Evolutionary conservation across 35 echinoderm and acorn worm species (phyloP).

Genomic region (Strongylocentrotus purpuratus): DNA sequence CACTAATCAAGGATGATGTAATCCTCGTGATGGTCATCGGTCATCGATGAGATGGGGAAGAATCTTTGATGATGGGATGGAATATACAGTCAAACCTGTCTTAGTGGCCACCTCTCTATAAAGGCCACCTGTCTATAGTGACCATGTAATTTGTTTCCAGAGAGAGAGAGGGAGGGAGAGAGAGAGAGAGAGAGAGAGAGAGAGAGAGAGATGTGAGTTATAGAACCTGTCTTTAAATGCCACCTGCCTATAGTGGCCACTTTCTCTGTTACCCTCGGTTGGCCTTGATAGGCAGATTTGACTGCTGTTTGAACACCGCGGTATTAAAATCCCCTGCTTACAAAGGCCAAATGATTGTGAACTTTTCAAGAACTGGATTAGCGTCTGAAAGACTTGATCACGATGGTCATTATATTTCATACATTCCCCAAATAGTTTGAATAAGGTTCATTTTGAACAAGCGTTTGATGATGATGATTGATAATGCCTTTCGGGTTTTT

Average conservation of each 20-base stretch:
- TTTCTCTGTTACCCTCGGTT: too few species aligned
- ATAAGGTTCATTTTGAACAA: too few species aligned
- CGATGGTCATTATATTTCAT: neutral
- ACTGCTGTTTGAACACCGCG: too few species aligned
- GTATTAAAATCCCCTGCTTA: too few species aligned
- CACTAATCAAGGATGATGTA: neutral
- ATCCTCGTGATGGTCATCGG: neutral
- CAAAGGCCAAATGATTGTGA: too few species aligned
- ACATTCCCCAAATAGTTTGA: too few species aligned
- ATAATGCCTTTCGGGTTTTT: neutral
- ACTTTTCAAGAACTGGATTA: neutral
- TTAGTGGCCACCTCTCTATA: neutral
- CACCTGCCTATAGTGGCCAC: too few species aligned
- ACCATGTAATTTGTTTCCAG: too few species aligned
- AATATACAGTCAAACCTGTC: neutral
- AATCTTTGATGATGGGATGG: neutral
- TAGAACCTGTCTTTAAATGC: too few species aligned
- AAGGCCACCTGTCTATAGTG: neutral
- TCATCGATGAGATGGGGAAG: neutral
- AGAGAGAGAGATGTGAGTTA: too few species aligned
- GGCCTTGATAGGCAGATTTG: too few species aligned
- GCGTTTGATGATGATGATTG: neutral
- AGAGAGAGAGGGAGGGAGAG: neutral
- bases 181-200: too few species aligned
- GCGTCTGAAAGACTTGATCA: neutral